phyloP scores from a whole-genome alignment of 2,797 vertebrate genomes.

The Sebastes ruberrimus region DNA sequence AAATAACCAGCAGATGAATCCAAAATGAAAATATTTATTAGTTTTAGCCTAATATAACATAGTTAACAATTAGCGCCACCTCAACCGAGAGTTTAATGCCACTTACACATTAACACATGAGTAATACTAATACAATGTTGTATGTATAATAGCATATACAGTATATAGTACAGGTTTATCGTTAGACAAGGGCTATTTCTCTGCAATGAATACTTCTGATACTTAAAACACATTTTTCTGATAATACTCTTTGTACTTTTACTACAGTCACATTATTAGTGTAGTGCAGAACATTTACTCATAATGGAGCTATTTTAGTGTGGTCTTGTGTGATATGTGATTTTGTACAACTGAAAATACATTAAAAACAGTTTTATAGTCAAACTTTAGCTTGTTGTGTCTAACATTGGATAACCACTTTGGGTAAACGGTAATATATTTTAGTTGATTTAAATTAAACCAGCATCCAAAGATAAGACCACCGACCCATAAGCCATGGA shows the following conservation, averaged over 20 bases:
- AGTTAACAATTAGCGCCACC: background rate
- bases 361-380: background rate
- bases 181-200: background rate
- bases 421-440: background rate
- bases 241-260: background rate
- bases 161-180: background rate
- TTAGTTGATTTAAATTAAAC: constrained; percentile 13
- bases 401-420: background rate
- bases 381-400: background rate
- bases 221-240: background rate
- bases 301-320: background rate
- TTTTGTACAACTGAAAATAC: background rate
- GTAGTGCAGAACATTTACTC: background rate
- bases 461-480: constrained; percentile 21
- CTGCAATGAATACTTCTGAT: background rate
- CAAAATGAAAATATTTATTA: background rate
- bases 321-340: background rate
- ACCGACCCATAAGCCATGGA: constrained; percentile 16
- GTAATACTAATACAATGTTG: background rate
- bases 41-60: background rate
- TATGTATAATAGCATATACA: background rate
- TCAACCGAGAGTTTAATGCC: background rate
- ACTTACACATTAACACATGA: background rate
- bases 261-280: background rate
- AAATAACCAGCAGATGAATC: background rate